Base-by-base conservation (phyloP, 2,113 vertebrate species). In the Vulpes ferrilata region DNA sequence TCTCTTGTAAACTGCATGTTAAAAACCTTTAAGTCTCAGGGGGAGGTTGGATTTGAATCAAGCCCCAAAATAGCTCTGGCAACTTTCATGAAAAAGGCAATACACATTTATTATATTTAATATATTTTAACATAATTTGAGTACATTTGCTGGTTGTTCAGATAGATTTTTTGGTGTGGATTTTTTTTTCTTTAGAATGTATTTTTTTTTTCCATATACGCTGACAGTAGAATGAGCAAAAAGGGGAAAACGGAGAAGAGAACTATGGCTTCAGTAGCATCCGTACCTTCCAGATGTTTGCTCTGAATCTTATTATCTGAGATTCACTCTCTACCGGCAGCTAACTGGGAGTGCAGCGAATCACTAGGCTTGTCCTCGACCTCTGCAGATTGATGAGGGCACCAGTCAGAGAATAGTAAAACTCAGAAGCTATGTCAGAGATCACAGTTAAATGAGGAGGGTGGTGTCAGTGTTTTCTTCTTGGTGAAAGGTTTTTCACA, bases 71-170 rank as follows among this genome's bases (percentile, higher is more conserved):
- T 98, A 98, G 90, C 95, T 98, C 97, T 98, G 97, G 97, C 81
- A 99, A 98, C 96, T 98, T 98, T 97, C 94, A 93, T 97, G 94
- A 98, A 98, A 98, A 98, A 97, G 53, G 90, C 93, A 89, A 96
- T 93, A 32, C 87, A 95, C 84, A 93, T 98, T 98, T 98, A 96
- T 90, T 98, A 88, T 95, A 94, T 98, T 98, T 98, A 96, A 96
- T 98, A 94, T 98, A 97, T 98, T 98, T 99, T 98, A 98, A 97
- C 98, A 98, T 98, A 98, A 98, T 98, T 97, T 38, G 82, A 78
- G 95, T 96, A 95, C 92, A 88, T 80, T 94, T 65, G 74, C 20
- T 79, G 7, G 96, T 98, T 98, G 59, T 98, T 98, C 95, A 59
- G 88, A 74, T 74, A 53, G 59, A 53, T 95, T 57, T 76, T 7